These are phyloP conservation scores for Acanthornis magna DNA, from an alignment of 2,797 vertebrate species.

Conservation along the genomic window DNA sequence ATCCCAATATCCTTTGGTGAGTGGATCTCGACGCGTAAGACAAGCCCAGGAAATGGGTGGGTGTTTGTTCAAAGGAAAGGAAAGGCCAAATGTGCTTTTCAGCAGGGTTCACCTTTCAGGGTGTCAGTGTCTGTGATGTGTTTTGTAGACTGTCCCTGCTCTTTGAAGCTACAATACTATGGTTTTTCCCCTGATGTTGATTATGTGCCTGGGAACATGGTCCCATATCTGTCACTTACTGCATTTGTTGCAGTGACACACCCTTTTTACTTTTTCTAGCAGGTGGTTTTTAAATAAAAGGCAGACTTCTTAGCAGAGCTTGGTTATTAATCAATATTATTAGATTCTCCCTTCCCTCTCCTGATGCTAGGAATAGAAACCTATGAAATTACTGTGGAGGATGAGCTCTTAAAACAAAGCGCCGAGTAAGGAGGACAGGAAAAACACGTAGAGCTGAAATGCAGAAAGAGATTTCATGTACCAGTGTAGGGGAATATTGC, in stretches of 20 bases:
- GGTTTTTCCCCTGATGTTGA: neutral
- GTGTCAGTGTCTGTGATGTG: neutral
- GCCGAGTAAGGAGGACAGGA: neutral
- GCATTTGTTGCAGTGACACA: neutral
- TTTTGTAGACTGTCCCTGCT: neutral
- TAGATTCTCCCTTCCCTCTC: slow-evolving; percentile 42
- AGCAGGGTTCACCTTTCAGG: neutral
- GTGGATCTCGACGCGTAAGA: neutral
- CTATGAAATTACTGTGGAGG: slow-evolving; percentile 51
- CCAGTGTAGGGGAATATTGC: neutral
- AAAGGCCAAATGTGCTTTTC: neutral
- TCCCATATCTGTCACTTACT: neutral
- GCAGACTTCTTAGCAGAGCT: slow-evolving; percentile 42
- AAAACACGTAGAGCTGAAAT: neutral
- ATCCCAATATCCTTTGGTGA: neutral
- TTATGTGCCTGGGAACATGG: neutral
- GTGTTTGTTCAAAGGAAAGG: slow-evolving; percentile 38
- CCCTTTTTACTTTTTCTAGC: neutral
- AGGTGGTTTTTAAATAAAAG: slow-evolving; percentile 43
- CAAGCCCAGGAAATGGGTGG: neutral
- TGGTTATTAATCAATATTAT: slow-evolving; percentile 57
- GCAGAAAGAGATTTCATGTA: neutral
- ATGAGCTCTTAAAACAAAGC: slow-evolving; percentile 49
- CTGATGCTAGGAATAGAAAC: slow-evolving; percentile 59
- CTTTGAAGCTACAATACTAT: neutral